Conservation (phyloP, 2,797 vertebrate genomes). For the Thripadectes ignobilis region DNA sequence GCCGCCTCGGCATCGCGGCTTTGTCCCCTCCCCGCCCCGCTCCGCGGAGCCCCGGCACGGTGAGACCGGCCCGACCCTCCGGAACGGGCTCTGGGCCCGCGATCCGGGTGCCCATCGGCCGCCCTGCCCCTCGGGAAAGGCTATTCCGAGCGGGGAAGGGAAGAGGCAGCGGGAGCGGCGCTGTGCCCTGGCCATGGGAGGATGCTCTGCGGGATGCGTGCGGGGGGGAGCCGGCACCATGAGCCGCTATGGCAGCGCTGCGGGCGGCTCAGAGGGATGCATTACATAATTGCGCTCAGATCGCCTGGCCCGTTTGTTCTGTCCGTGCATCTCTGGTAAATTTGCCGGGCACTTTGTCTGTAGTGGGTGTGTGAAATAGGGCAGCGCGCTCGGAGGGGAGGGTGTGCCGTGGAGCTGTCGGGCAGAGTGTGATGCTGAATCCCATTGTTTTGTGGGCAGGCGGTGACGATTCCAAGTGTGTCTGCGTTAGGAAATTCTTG, state of each 20-base stretch:
- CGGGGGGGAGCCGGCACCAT: neutral
- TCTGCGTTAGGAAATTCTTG: neutral
- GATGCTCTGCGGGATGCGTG: neutral
- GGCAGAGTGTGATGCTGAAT: neutral
- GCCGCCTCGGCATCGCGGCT: neutral
- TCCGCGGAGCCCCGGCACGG: neutral
- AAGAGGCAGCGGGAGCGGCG: neutral
- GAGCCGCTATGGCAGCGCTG: neutral
- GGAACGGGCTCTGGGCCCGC: neutral
- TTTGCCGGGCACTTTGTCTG: neutral
- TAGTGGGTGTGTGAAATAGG: fast-evolving
- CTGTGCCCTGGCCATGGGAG: neutral
- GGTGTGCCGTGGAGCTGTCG: fast-evolving
- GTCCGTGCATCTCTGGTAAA: fast-evolving
- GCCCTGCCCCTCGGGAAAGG: neutral
- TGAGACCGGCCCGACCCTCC: neutral
- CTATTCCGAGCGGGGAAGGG: neutral
- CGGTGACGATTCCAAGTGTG: neutral
- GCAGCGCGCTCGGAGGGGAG: neutral
- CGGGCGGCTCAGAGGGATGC: neutral
- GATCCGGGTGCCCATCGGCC: neutral
- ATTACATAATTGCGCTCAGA: neutral
- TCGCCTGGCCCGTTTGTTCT: fast-evolving
- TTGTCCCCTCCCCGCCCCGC: neutral
- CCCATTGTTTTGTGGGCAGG: neutral